Evolutionary conservation across 1,140 invertebrate genomes (phyloP), one percentile per base, ranked within the genome.

Genomic region (Eriocheir sinensis): DNA sequence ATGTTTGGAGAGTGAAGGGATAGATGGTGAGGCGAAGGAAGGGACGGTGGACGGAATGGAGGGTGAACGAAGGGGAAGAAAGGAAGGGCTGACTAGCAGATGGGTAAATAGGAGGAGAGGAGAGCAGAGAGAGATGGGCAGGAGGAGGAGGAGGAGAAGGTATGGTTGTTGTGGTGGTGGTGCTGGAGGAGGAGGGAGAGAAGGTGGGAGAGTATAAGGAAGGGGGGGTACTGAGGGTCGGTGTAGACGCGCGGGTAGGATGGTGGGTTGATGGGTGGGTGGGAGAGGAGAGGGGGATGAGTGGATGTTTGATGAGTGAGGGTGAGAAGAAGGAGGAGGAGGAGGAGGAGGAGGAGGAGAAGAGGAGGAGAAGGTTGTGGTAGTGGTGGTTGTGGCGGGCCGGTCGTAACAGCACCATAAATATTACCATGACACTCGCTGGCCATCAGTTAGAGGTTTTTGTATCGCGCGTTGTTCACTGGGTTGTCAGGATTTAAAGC

Each of bases 401-500:
- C 9, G 6, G 38, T 38, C 85, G 36, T 88, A 86, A 88, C 41
- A n/a, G 36, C 34, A 89, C 27, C 48, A 38, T 44, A 79, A 93
- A 44, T 81, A 93, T 86, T 85, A 86, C 40, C 44, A 38, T 21
- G 40, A 60, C 40, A n/a, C 32, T 53, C n/a, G 44, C 15, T 15
- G 90, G 79, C 41, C 36, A 72, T 41, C 90, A 15, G 53, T 27
- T 92, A 41, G 30, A 48, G 38, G n/a, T 81, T 32, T 92, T 89
- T 32, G 90, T 8, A 48, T 92, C 53, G 34, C 36, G n/a, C 89
- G n/a, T 60, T 90, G 30, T 92, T 92, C 72, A 53, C 21, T 72
- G 60, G 72, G 80, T n/a, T 81, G 90, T 36, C 90, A 92, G 79
- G 79, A 92, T 81, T 92, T 81, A 41, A 53, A 34, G 40, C 72